Conservation (phyloP, 2,888 invertebrate genomes). For the Tipula unca region DNA sequence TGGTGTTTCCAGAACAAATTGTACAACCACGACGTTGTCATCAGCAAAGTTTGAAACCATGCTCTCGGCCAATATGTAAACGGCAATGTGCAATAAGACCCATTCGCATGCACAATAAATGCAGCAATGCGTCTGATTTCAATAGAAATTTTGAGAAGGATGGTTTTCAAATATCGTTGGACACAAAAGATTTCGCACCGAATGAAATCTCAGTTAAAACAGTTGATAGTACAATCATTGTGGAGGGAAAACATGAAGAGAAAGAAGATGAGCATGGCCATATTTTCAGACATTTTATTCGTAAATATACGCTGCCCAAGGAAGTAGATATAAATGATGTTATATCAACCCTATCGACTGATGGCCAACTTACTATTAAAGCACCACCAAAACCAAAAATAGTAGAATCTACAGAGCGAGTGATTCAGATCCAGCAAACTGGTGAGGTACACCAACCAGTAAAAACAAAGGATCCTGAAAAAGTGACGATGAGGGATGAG, state of each 20-base stretch:
- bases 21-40: background rate
- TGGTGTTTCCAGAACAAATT: background rate
- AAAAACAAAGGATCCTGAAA: too few species aligned
- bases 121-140: background rate
- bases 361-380: conserved; percentile 68
- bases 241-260: conserved; percentile 65
- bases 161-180: conserved; percentile 59
- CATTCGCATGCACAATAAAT: background rate
- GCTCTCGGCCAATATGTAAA: background rate
- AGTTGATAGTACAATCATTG: conserved; percentile 51
- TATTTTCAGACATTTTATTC: conserved; percentile 70
- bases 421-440: too few species aligned
- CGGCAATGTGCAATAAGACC: background rate
- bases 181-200: conserved; percentile 61
- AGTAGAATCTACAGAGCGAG: background rate
- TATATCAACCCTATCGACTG: conserved; percentile 67
- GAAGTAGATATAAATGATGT: conserved; percentile 62
- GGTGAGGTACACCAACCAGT: too few species aligned
- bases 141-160: conserved; percentile 44
- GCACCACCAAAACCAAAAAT: conserved; percentile 47
- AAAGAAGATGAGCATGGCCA: conserved; percentile 62
- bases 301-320: conserved; percentile 60
- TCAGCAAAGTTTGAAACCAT: background rate
- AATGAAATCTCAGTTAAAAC: conserved; percentile 63
- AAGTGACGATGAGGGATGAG: too few species aligned